A percentile compares a stretch with the other conserved stretches of the same genome.
phyloP scores from a whole-genome alignment of 2,888 invertebrate species.

The Xiphydria camelus region DNA sequence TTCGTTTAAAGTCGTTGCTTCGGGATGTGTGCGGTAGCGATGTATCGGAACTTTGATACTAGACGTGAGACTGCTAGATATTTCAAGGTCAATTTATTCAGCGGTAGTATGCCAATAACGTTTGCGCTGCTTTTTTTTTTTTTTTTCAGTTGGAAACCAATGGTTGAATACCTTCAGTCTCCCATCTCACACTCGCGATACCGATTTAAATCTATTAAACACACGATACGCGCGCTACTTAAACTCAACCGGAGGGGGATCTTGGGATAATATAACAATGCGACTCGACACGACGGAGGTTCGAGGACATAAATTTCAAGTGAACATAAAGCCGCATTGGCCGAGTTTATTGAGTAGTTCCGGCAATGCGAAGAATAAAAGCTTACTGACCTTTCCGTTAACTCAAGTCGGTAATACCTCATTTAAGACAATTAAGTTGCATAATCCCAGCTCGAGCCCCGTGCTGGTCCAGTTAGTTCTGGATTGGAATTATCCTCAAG shows the following conservation, averaged over 20 bases:
- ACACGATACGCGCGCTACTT: conserved; percentile 66
- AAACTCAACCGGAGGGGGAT: conserved; percentile 58
- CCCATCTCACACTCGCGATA: conserved; percentile 69
- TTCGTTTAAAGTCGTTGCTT: conserved; percentile 6
- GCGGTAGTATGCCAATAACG: too few relatives aligned
- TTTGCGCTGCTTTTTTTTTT: conserved; percentile 10
- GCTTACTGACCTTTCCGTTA: conserved; percentile 67
- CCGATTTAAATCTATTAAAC: conserved; percentile 70
- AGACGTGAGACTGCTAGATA: not conserved
- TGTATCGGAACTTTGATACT: not conserved
- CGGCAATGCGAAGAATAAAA: conserved; percentile 53
- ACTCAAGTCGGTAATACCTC: conserved; percentile 75
- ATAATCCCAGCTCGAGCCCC: conserved; percentile 74
- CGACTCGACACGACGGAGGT: conserved; percentile 76
- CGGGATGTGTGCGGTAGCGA: conserved; percentile 49
- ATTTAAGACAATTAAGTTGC: conserved; percentile 67
- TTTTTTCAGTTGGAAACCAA: conserved; percentile 64
- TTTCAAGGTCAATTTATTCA: too few relatives aligned
- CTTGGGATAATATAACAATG: conserved; percentile 72
- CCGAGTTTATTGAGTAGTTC: conserved; percentile 60
- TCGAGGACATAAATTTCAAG: conserved; percentile 67
- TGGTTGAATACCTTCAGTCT: conserved; percentile 70
- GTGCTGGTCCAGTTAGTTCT: conserved; percentile 76
- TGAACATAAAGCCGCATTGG: conserved; percentile 71
- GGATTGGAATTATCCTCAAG: conserved; percentile 70